Base-by-base conservation (phyloP, 2,888 invertebrate species). In the Elmis aenea region DNA sequence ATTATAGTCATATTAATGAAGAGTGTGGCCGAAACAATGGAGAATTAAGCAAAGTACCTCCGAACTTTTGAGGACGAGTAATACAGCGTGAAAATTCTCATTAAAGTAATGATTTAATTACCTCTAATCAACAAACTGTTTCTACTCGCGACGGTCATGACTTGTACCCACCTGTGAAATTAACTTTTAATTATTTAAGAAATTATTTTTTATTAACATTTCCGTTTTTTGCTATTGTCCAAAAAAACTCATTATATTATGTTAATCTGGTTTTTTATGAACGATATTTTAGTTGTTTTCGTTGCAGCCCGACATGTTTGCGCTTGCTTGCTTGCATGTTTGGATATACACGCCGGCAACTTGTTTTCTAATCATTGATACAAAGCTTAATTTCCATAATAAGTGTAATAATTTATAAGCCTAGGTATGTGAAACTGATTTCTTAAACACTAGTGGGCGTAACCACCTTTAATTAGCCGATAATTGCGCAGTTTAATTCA, bases 151-250 rank as follows among this genome's bases (percentile, higher is more conserved):
- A 45, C 27, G 55, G 58, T 60, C 60, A 55, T 49, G 59, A 47
- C 50, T 33, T 39, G 42, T 48, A 46, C 52, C 48, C 50, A 54
- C 49, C 61, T 38, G 57, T 62, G 59, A 63, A 63, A 62, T 63
- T 63, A 63, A 59, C 57, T 63, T 62, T 63, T 62, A 61, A 63
- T 63, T 62, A 40, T 44, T 31, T 25, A 20, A 35, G n/a, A 14
- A 15, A 34, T 42, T 42, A 38, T 29, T 29, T 29, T 35, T 28
- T 10, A n/a, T 33, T 23, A 16, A 16, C 13, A 33, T 12, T 24
- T 25, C 11, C 2, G 5, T 33, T 32, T n/a, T n/a, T n/a, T n/a
- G n/a, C n/a, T n/a, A n/a, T n/a, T n/a, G n/a, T n/a, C n/a, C n/a
- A n/a, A n/a, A n/a, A n/a, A n/a, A n/a, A n/a, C n/a, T n/a, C n/a